Base-by-base conservation (phyloP, 2,888 invertebrate species). In the Cosmopolites sordidus region DNA sequence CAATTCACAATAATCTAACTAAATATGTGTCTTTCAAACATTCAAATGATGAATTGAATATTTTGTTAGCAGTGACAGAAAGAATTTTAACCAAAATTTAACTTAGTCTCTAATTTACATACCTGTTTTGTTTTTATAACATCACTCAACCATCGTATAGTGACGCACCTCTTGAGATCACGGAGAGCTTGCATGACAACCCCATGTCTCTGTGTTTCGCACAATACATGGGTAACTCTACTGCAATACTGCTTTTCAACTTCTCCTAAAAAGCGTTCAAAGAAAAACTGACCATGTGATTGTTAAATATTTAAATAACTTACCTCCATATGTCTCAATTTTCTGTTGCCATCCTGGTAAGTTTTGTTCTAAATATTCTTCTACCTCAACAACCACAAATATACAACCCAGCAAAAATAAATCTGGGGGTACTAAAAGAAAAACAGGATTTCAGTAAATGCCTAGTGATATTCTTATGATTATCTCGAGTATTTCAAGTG, bases 351-450 rank as follows among this genome's bases (percentile, higher is more conserved):
- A 75, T 15, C 69, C 68, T 0, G 73, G 72, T 49, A 69, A 58
- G 1, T 66, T 56, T 64, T 72, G 62, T 60, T 71, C 62, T 61
- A 73, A 61, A 62, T 69, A 65, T 48, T 68, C 61, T 54, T 73
- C 70, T 27, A 72, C 56, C 62, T 73, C 74, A n/a, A 73, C 73
- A 16, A 75, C 73, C 58, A 87, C 89, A 70, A 98, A 97, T 29
- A 95, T 88, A 72, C 96, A 97, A 5, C 96, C 97, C 27, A 95
- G 77, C 41, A 98, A 76, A 74, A 93, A 96, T 48, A 93, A 77
- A 64, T 95, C 92, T 0, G 88, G 83, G 8, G 96, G 95, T 60
- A 91, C 74, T 74, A 51, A 46, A 63, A 63, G 9, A 29, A 52
- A 50, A 33, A 29, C 8, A 51, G n/a, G n/a, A n/a, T n/a, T n/a